Evolutionary conservation across 23 tunicate genomes (phyloP).

Genomic region (Trididemnum miniatum): DNA sequence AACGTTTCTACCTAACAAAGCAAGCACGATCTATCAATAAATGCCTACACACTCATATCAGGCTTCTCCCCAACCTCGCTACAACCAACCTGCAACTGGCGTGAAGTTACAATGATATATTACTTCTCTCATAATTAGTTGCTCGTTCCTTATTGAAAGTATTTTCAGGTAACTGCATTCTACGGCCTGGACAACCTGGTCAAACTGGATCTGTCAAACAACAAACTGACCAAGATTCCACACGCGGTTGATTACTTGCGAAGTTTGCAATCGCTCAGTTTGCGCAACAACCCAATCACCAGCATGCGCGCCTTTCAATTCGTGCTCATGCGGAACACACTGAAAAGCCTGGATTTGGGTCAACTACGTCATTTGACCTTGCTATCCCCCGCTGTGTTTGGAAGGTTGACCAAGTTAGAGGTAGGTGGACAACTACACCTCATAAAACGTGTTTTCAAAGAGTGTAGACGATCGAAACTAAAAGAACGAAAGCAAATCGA

Average conservation of each 20-base stretch:
- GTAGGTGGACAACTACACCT: too few relatives aligned
- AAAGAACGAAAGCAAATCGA: too few relatives aligned
- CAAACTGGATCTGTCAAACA: conserved; percentile 54
- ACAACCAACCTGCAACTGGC: too few relatives aligned
- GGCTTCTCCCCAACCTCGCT: too few relatives aligned
- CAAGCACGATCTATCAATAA: too few relatives aligned
- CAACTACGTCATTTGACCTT: conserved; percentile 50
- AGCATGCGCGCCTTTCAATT: conserved; percentile 48
- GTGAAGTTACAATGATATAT: too few relatives aligned
- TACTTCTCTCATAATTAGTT: too few relatives aligned
- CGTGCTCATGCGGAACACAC: conserved; percentile 17
- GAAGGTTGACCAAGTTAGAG: conserved; percentile 44
- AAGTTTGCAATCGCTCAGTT: conserved; percentile 24
- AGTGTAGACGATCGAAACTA: too few relatives aligned
- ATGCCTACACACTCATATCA: too few relatives aligned
- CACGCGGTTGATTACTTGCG: conserved; percentile 22
- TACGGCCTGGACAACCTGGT: conserved; percentile 31
- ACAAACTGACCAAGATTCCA: conserved; percentile 47
- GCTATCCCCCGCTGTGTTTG: conserved; percentile 46
- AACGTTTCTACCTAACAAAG: too few relatives aligned
- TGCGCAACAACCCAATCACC: conserved; percentile 72
- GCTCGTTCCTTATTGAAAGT: too few relatives aligned
- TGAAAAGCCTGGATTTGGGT: conserved; percentile 53
- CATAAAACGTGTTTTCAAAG: too few relatives aligned
- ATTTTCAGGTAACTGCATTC: conserved; percentile 55